These are phyloP conservation scores for Chlorodrepanis virens DNA, from an alignment of 2,113 vertebrate genomes.

Conservation along the genomic window DNA sequence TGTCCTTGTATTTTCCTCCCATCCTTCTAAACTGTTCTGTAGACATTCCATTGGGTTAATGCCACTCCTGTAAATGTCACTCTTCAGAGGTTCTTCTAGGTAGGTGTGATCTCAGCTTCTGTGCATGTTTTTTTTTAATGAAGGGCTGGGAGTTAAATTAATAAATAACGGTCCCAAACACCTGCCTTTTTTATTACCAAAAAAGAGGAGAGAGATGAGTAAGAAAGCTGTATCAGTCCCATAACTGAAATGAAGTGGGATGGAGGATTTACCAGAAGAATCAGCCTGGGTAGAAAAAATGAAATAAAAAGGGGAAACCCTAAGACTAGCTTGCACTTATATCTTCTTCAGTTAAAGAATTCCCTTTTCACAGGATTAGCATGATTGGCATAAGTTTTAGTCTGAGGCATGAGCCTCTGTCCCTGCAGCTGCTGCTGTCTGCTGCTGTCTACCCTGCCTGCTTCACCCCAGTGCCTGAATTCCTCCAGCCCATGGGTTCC, in stretches of 20 bases:
- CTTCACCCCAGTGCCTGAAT: neutral
- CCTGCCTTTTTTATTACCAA: neutral
- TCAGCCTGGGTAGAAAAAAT: neutral
- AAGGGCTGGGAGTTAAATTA: neutral
- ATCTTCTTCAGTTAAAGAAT: neutral
- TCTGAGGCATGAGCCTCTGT: neutral
- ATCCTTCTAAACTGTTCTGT: neutral
- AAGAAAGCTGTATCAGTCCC: neutral
- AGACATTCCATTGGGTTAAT: neutral
- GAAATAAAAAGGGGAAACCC: neutral
- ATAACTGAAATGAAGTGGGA: neutral
- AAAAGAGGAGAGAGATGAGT: neutral
- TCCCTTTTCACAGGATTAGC: neutral
- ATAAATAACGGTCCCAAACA: neutral
- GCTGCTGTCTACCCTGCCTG: neutral
- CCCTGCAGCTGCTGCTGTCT: constrained; percentile 21
- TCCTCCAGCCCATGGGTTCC: neutral
- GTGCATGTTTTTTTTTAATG: neutral
- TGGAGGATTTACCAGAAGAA: neutral
- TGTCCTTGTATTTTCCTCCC: neutral
- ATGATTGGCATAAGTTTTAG: neutral
- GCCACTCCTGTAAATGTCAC: neutral
- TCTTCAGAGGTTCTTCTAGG: neutral
- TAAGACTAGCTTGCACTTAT: neutral
- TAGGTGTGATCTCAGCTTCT: neutral